Base-by-base conservation (phyloP, 2,113 vertebrate species). In the Cyprinodon variegatus region DNA sequence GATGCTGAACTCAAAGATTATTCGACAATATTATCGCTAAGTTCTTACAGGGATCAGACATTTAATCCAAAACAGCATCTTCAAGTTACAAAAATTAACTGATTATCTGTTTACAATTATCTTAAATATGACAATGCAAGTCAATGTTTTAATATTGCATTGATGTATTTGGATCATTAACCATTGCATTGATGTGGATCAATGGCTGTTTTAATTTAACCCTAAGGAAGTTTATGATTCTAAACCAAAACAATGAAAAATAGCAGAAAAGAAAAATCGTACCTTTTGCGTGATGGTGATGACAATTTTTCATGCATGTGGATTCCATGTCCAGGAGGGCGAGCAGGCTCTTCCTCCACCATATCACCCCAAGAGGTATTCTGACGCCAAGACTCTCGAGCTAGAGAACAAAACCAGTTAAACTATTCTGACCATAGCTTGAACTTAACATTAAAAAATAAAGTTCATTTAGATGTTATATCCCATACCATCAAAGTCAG, bases 281-380 rank as follows among this genome's bases (percentile, higher is more conserved):
- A 99, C 98, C 98, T 98, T 92, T 98, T 99, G 48, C 98, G 96
- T 1, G 98, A 99, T 0, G 98, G 98, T 2, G 98, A 99, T 0
- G 98, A 99, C 37, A 99, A 90, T 6, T 99, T 99, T 86, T 99
- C 98, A 2, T 99, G 98, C 98, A 99, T 99, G 89, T 99, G 98
- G 84, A 99, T 99, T 2, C 97, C 98, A 0, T 99, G 98, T 14
- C 98, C 98, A 0, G 98, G 98, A 4, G 97, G 97, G 0, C 98
- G 94, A 0, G 97, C 92, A 4, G 98, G 98, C 74, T 99, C 98
- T 12, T 99, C 98, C 70, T 99, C 98, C 68, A 98, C 96, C 1
- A 98, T 97, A 86, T 99, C 98, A 1, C 98, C 98, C 98, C 98
- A 99, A 0, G 98, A 97, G 53, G 96, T 99, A 85, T 95, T 97